phyloP scores from a whole-genome alignment of 2,888 invertebrate species.

The Germaria angustata region DNA sequence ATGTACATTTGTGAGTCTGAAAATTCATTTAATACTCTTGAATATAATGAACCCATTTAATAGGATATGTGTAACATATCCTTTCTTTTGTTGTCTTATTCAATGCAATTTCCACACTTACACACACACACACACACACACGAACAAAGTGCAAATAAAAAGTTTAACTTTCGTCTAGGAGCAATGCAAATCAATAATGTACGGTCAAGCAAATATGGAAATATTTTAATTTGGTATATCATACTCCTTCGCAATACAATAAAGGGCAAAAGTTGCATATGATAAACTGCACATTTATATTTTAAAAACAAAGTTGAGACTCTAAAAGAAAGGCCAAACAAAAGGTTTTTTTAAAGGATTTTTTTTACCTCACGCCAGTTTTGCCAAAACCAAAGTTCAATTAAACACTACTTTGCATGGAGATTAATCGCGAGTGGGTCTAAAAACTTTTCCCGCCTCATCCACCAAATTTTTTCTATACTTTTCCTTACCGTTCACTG shows the following conservation, averaged over 20 bases:
- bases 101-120: slow-evolving; percentile 21
- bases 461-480: no score
- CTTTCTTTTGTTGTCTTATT: slow-evolving; percentile 30
- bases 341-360: no score
- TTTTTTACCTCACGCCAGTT: no score
- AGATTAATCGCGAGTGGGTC: no score
- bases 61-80: slow-evolving; percentile 28
- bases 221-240: slow-evolving; percentile 27
- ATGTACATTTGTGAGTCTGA: slow-evolving; percentile 28
- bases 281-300: no score
- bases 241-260: background rate
- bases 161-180: slow-evolving; percentile 6
- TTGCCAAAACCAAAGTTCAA: no score
- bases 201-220: background rate
- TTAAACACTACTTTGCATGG: no score
- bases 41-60: slow-evolving; percentile 54
- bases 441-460: no score
- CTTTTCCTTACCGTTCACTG: no score
- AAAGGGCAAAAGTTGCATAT: background rate
- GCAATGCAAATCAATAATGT: background rate
- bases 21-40: slow-evolving; percentile 56
- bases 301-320: no score
- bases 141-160: background rate
- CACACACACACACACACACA: background rate
- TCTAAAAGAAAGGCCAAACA: no score